Evolutionary conservation across 2,113 vertebrate genomes (phyloP).

Genomic region (Cyanistes caeruleus): DNA sequence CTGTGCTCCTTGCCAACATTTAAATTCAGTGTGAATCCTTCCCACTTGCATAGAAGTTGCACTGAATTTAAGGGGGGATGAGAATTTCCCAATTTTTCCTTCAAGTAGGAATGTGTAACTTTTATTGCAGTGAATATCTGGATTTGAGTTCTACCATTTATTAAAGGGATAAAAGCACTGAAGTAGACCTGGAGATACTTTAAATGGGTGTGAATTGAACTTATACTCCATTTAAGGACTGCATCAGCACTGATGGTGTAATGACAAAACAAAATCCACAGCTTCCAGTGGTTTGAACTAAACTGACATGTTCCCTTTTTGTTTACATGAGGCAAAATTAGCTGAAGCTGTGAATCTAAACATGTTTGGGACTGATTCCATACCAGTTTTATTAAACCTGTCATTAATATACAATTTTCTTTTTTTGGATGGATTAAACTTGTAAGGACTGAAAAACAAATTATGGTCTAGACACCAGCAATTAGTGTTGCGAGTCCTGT

Average conservation of each 20-base stretch:
- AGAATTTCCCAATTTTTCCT: not conserved
- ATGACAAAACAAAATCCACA: not conserved
- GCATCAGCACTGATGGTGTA: not conserved
- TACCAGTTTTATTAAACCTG: not conserved
- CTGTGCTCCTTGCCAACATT: fast-evolving
- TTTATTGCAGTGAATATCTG: not conserved
- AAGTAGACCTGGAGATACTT: not conserved
- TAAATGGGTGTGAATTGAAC: not conserved
- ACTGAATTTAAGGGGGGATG: not conserved
- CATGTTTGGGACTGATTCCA: not conserved
- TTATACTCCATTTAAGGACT: not conserved
- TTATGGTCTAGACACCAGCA: constrained; percentile 30
- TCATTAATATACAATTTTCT: not conserved
- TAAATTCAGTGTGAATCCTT: not conserved
- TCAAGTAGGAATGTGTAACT: not conserved
- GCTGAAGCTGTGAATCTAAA: constrained; percentile 36
- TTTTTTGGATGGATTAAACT: constrained; percentile 4
- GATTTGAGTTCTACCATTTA: not conserved
- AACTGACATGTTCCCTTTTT: not conserved
- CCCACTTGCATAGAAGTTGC: not conserved
- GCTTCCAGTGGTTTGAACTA: not conserved
- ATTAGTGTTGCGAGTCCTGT: constrained; percentile 5
- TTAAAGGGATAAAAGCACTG: not conserved
- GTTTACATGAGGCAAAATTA: constrained; percentile 25
- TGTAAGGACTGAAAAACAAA: not conserved